phyloP scores from a whole-genome alignment of 2,113 vertebrate species.

The Sardina pilchardus region DNA sequence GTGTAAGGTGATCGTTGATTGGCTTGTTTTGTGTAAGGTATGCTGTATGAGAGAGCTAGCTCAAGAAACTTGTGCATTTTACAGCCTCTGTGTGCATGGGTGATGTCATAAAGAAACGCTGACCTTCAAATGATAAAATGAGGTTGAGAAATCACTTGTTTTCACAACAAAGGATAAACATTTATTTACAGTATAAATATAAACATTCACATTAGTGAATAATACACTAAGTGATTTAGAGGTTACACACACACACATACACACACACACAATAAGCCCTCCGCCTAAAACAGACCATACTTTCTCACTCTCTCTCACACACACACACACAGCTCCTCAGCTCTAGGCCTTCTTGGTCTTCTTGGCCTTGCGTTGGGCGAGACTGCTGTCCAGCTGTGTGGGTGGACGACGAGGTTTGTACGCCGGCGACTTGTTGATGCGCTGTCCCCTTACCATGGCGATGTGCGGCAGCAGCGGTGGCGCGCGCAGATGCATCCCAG shows the following conservation, averaged over 20 bases:
- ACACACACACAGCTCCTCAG: conserved; percentile 26
- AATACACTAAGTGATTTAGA: neutral
- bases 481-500: conserved; percentile 60
- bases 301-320: neutral
- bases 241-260: neutral
- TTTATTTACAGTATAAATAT: neutral
- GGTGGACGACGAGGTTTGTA: conserved; percentile 76
- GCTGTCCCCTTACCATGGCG: conserved; percentile 76
- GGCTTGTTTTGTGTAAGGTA: neutral
- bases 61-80: neutral
- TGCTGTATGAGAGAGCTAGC: neutral
- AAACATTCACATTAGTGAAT: no score
- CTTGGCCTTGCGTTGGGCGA: neutral
- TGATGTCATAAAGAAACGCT: no score
- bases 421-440: conserved; percentile 70
- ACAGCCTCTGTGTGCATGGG: neutral
- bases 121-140: no score
- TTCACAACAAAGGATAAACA: no score
- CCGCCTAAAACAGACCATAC: no score
- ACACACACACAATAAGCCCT: no score
- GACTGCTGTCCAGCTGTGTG: conserved; percentile 63
- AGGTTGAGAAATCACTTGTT: no score
- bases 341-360: no score
- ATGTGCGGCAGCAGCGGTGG: conserved; percentile 82
- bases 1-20: no score